Conservation (phyloP, 2,113 vertebrate species). For the Gavia stellata region DNA sequence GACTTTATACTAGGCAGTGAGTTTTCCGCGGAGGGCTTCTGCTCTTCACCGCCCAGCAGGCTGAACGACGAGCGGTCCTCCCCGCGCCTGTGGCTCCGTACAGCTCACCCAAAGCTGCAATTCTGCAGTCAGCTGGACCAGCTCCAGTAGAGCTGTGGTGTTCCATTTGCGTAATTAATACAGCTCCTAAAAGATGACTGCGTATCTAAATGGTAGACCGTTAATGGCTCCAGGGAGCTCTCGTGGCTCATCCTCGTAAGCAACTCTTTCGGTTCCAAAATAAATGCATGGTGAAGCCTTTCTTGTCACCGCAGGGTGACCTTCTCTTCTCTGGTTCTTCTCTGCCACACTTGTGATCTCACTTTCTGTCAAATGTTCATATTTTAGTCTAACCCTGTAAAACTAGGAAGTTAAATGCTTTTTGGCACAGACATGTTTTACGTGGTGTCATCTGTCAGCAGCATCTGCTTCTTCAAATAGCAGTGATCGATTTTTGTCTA, state of each 20-base stretch:
- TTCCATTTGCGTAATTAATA: constrained; percentile 67
- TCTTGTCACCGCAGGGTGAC: constrained; percentile 7
- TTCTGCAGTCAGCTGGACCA: constrained; percentile 37
- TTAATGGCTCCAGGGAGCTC: constrained; percentile 46
- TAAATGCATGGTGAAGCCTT: background rate
- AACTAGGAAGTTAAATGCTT: constrained; percentile 17
- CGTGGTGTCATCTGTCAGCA: background rate
- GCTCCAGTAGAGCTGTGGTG: constrained; percentile 18
- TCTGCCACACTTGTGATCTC: constrained; percentile 7
- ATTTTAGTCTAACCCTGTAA: constrained; percentile 35
- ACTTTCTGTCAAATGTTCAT: background rate
- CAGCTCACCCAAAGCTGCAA: background rate
- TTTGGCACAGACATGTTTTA: background rate
- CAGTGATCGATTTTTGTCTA: constrained; percentile 30
- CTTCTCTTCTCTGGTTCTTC: background rate
- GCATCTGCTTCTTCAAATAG: constrained; percentile 16
- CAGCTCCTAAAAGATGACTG: constrained; percentile 41
- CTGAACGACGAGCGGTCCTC: background rate
- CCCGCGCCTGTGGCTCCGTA: background rate
- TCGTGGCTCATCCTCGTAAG: background rate
- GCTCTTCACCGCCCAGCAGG: accelerated
- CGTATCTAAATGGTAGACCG: background rate
- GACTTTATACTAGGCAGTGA: background rate
- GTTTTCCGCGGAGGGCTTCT: background rate
- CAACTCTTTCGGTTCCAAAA: background rate